Evolutionary conservation across 2,888 invertebrate genomes (phyloP).

Genomic region (Pterostichus madidus): DNA sequence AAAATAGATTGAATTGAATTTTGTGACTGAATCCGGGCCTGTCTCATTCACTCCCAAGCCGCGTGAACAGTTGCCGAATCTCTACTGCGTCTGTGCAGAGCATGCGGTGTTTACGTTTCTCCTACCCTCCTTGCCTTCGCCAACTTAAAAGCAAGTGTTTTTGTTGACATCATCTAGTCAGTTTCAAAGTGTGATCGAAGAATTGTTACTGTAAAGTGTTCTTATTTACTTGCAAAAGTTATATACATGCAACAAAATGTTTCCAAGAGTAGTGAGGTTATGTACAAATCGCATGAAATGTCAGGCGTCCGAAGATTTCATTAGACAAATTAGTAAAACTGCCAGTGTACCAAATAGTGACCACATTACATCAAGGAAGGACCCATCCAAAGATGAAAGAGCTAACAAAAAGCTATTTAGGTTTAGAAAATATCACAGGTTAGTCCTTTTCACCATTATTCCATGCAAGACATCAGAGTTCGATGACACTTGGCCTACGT

Average conservation of each 20-base stretch:
- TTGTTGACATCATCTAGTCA: constrained; percentile 59
- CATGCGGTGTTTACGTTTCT: constrained; percentile 51
- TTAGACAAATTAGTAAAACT: constrained; percentile 80
- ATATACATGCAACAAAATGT: constrained; percentile 67
- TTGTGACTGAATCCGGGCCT: constrained; percentile 69
- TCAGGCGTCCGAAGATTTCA: constrained; percentile 72
- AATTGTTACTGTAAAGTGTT: constrained; percentile 17
- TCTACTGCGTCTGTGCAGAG: constrained; percentile 44
- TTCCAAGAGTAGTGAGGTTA: constrained; percentile 69
- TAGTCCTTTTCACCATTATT: background rate
- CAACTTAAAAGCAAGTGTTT: constrained; percentile 62
- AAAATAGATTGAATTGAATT: too few relatives aligned
- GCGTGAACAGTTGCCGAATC: constrained; percentile 37
- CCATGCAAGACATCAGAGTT: constrained; percentile 38
- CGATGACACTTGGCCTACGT: constrained; percentile 65
- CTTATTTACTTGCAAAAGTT: constrained; percentile 3
- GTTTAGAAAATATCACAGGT: constrained; percentile 81
- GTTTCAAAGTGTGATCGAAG: constrained; percentile 30
- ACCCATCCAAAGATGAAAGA: constrained; percentile 75
- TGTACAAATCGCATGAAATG: constrained; percentile 72
- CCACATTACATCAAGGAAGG: constrained; percentile 79
- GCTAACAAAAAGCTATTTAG: constrained; percentile 78
- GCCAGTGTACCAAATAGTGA: constrained; percentile 82
- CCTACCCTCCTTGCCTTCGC: constrained; percentile 68
- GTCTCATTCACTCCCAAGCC: constrained; percentile 25